Conservation (phyloP, 1,140 invertebrate genomes). For the Bombus huntii region DNA sequence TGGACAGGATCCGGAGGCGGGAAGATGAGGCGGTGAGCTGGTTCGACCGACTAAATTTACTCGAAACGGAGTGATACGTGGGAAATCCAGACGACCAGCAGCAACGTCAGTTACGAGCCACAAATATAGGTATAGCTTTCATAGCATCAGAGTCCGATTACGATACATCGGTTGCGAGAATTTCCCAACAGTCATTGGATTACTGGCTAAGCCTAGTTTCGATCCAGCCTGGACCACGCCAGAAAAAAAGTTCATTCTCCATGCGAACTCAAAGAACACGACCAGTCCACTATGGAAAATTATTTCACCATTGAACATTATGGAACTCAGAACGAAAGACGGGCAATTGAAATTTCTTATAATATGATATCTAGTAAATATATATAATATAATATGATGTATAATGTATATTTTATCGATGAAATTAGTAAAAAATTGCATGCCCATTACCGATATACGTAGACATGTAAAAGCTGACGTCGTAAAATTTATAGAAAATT, state of each 20-base stretch:
- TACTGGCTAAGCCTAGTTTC: conserved; percentile 30
- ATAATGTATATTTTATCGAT: too few relatives aligned
- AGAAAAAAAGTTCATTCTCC: background rate
- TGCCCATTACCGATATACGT: too few relatives aligned
- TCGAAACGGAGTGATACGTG: conserved; percentile 38
- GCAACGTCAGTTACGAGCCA: conserved; percentile 34
- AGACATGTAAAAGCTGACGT: background rate
- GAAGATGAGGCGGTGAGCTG: background rate
- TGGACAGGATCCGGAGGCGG: too few relatives aligned
- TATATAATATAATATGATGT: too few relatives aligned
- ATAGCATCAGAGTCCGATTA: conserved; percentile 46
- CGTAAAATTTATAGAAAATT: background rate
- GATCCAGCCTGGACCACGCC: background rate
- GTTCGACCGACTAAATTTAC: conserved; percentile 43
- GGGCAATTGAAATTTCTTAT: background rate
- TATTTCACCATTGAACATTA: background rate
- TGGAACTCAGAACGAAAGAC: background rate
- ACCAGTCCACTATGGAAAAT: background rate
- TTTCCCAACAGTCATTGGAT: conserved; percentile 53
- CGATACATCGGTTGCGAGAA: conserved; percentile 46
- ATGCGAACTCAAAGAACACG: too few relatives aligned
- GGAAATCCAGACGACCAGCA: conserved; percentile 38
- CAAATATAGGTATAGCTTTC: conserved; percentile 51
- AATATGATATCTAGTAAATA: too few relatives aligned
- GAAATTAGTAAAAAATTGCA: too few relatives aligned